Base-by-base conservation (phyloP, 1,140 invertebrate species). In the Aethina tumida region DNA sequence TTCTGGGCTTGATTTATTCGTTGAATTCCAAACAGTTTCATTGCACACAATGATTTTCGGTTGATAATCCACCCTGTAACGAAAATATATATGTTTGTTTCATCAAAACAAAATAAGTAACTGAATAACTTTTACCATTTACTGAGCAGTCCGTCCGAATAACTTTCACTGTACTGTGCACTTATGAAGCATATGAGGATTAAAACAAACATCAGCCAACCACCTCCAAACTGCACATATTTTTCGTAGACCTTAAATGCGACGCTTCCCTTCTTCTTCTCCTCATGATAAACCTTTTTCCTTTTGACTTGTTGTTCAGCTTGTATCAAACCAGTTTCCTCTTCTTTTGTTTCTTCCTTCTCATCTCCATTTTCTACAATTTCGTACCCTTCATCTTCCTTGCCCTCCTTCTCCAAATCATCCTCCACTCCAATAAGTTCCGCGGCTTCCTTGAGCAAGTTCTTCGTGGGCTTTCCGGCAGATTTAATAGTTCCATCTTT, bases 401-500 rank as follows among this genome's bases (percentile, higher is more conserved):
- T 45, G 12, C 43, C 33, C 7, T 45, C 35, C 28, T 45, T 38
- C n/a, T 39, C 33, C 5, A 33, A 16, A 10, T 42, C 31, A 17
- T 49, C 47, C n/a, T 49, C 43, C 26, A 45, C 35, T 9, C 31
- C 26, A 8, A 49, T 21, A 7, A 49, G 14, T 17, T 45, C 26
- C 25, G 24, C 33, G 15, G 42, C 32, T 48, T 48, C 21, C 4
- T 44, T 35, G 8, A 44, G 16, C 1, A 34, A 33, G 10, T 34
- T 42, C 28, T 50, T 34, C 10, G 18, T 41, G 1, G 41, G 45
- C 33, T 41, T 47, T 4, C 32, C 27, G 10, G 16, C 8, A 7
- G 39, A 44, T 41, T 68, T 43, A 0, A 80, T 41, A 18, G 75
- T 69, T 19, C 76, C 78, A 49, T 79, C 69, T 27, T 74, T 71